Conservation (phyloP, 2,888 invertebrate genomes). For the Antheraea yamamai region DNA sequence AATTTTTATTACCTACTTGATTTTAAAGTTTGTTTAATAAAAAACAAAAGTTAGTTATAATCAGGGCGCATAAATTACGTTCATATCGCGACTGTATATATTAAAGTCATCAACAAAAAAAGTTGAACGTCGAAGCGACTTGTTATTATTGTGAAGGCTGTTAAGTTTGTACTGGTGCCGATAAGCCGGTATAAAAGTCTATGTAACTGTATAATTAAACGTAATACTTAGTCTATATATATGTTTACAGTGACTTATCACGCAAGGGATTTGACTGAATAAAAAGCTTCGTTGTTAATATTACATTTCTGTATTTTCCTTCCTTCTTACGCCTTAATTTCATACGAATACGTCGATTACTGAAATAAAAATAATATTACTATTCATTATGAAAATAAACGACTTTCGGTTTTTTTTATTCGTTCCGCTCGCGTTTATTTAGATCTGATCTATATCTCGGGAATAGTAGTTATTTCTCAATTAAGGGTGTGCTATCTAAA, state of each 20-base stretch:
- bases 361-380: not conserved
- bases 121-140: constrained; percentile 43
- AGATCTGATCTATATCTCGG: no score
- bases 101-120: constrained; percentile 49
- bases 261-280: constrained; percentile 45
- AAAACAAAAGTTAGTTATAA: constrained; percentile 25
- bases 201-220: constrained; percentile 68
- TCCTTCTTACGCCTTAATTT: not conserved
- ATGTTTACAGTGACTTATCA: constrained; percentile 65
- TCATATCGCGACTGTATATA: constrained; percentile 37
- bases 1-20: constrained; percentile 9
- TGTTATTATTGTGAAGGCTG: constrained; percentile 39
- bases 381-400: not conserved
- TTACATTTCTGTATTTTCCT: constrained; percentile 3
- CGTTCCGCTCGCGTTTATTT: no score
- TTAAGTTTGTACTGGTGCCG: constrained; percentile 42
- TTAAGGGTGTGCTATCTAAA: no score
- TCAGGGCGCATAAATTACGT: constrained; percentile 40
- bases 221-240: constrained; percentile 62
- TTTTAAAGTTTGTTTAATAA: constrained; percentile 15
- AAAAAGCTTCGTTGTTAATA: not conserved
- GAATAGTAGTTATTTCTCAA: no score
- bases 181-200: constrained; percentile 58
- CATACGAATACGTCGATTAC: not conserved
- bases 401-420: no score